Percentiles rank a stretch among this genome's conserved stretches.
phyloP scores from a whole-genome alignment of 2,113 vertebrate species.

The Pollachius pollachius region DNA sequence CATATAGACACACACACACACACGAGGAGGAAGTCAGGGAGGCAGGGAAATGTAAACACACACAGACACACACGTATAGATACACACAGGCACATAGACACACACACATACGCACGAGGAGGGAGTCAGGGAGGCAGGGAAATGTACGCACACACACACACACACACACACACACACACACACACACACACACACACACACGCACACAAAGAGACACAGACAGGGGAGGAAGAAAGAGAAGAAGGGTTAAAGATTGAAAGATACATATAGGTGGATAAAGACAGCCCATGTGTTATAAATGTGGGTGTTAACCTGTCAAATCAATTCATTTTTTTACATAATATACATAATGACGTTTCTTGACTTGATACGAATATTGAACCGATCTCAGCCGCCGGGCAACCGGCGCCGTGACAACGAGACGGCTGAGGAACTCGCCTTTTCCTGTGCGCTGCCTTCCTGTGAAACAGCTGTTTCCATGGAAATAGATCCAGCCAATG shows the following conservation, averaged over 20 bases:
- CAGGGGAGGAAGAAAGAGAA: slow-evolving; percentile 31
- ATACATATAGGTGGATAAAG: neutral
- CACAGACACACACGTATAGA: neutral
- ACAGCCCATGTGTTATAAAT: neutral
- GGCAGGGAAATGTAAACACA: neutral
- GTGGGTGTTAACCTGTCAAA: no score
- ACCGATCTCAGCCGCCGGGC: neutral
- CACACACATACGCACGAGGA: neutral
- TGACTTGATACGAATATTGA: neutral
- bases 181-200: neutral
- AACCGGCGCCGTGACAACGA: neutral
- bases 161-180: slow-evolving; percentile 11
- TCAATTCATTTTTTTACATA: no score
- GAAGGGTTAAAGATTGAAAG: slow-evolving; percentile 18
- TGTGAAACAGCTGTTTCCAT: slow-evolving; percentile 72
- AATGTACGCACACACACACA: neutral
- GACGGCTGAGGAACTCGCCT: slow-evolving; percentile 48
- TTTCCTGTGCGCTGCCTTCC: slow-evolving; percentile 64
- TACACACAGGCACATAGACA: neutral
- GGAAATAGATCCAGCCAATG: slow-evolving; percentile 89
- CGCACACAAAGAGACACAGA: no score
- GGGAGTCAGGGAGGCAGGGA: neutral
- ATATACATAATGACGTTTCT: no score
- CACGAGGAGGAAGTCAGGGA: slow-evolving; percentile 30
- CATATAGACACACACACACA: neutral